Conservation (phyloP, 2,888 invertebrate genomes). For the Resseliella maxima region DNA sequence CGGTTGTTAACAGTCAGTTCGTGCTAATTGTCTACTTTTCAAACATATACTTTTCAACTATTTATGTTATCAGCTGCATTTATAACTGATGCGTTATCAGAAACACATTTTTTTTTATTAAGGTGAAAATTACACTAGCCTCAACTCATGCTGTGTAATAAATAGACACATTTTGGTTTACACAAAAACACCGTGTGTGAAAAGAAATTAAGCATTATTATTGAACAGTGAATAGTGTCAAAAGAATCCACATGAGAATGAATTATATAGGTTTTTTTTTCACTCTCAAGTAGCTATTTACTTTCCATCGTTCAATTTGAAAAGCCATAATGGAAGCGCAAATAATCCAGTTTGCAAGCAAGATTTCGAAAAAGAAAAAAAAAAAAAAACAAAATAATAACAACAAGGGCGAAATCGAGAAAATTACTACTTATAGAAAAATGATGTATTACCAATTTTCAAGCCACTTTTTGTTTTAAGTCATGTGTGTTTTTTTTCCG, state of each 20-base stretch:
- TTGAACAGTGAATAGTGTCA: conserved; percentile 15
- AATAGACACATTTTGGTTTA: not conserved
- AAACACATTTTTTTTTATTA: not conserved
- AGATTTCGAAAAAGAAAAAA: not conserved
- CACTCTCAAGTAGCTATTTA: not conserved
- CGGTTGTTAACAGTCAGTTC: conserved; percentile 22
- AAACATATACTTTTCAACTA: not conserved
- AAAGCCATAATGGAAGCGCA: not conserved
- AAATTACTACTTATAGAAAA: conserved; percentile 32
- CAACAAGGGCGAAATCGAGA: conserved; percentile 19
- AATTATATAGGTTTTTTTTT: no score
- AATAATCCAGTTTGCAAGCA: not conserved
- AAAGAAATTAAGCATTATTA: not conserved
- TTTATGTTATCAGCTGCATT: conserved; percentile 31
- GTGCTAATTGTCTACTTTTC: conserved; percentile 9
- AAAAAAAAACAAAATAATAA: not conserved
- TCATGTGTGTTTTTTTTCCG: not conserved
- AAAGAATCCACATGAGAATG: conserved; percentile 20
- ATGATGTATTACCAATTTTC: conserved; percentile 32
- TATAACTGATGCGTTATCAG: not conserved
- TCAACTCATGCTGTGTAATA: conserved; percentile 9
- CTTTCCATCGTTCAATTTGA: not conserved
- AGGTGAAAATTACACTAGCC: conserved; percentile 8
- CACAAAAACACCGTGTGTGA: not conserved
- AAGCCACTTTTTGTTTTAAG: not conserved